Evolutionary conservation across 2,797 vertebrate species (phyloP).

Genomic region (Hypotaenidia okinawae): DNA sequence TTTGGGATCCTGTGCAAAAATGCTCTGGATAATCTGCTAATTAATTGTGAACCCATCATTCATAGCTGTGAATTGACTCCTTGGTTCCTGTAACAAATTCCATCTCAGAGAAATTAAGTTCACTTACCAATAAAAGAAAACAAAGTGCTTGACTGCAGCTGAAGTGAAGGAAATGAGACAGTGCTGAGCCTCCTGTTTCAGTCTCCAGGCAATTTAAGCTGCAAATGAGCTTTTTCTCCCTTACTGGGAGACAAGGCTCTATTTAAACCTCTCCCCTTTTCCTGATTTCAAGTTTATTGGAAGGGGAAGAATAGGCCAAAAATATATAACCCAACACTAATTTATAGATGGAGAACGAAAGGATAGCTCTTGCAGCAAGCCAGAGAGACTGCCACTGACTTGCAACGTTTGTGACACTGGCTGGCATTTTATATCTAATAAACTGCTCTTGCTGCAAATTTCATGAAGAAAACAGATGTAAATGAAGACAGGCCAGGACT

Average conservation of each 20-base stretch:
- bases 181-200: fast-evolving
- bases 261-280: background rate
- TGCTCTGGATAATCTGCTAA: background rate
- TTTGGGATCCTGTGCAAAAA: background rate
- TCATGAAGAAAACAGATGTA: conserved; percentile 1
- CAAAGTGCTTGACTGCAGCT: background rate
- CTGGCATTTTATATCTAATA: background rate
- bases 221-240: background rate
- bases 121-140: conserved; percentile 14
- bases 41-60: background rate
- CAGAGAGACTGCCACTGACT: fast-evolving
- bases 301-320: background rate
- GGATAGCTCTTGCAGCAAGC: background rate
- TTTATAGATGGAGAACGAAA: background rate
- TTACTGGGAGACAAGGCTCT: background rate
- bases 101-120: conserved; percentile 3
- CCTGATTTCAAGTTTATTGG: background rate
- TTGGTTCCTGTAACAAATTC: background rate
- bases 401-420: fast-evolving
- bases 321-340: background rate
- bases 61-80: background rate
- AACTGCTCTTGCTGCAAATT: background rate
- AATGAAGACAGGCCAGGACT: background rate
- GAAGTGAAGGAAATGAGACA: background rate
- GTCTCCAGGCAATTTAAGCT: background rate